Percentiles rank a stretch among this genome's conserved stretches.
Conservation (phyloP, 2,888 invertebrate species). For the Stegana nigrithorax region DNA sequence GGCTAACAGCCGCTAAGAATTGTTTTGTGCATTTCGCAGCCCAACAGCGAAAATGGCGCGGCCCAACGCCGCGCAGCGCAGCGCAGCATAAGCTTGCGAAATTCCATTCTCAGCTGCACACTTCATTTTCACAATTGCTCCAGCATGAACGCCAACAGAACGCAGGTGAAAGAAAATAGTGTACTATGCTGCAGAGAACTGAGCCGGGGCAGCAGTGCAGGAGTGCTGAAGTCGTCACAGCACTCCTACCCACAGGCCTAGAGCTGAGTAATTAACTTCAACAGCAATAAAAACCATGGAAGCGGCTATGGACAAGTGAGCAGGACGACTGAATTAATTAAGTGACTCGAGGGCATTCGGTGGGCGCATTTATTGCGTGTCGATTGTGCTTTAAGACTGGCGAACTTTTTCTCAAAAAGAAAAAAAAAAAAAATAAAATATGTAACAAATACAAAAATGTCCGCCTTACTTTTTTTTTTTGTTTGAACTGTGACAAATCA, state of each 20-base stretch:
- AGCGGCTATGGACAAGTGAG: neutral
- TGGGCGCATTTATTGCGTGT: too few relatives aligned
- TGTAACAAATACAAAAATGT: too few relatives aligned
- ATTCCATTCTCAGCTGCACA: slow-evolving; percentile 17
- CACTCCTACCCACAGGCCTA: slow-evolving; percentile 8
- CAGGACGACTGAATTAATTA: slow-evolving; percentile 50
- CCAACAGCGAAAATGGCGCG: too few relatives aligned
- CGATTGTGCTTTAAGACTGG: too few relatives aligned
- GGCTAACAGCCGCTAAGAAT: slow-evolving; percentile 35
- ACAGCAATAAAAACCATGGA: slow-evolving; percentile 36
- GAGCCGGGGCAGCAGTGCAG: slow-evolving; percentile 21
- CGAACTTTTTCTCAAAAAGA: too few relatives aligned
- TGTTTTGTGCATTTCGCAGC: slow-evolving; percentile 58
- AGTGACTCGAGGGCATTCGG: slow-evolving; percentile 53
- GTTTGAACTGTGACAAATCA: too few relatives aligned
- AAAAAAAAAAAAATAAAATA: too few relatives aligned
- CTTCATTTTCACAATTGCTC: neutral
- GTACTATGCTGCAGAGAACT: too few relatives aligned
- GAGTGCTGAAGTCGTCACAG: slow-evolving; percentile 12
- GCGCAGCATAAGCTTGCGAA: slow-evolving; percentile 35
- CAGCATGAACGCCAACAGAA: neutral
- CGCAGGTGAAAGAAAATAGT: slow-evolving; percentile 18
- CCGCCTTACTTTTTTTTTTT: too few relatives aligned
- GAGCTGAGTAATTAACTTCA: slow-evolving; percentile 56
- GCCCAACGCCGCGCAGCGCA: too few relatives aligned